phyloP scores from a whole-genome alignment of 1,140 invertebrate genomes.

The Pseudomyrmex pallidus region DNA sequence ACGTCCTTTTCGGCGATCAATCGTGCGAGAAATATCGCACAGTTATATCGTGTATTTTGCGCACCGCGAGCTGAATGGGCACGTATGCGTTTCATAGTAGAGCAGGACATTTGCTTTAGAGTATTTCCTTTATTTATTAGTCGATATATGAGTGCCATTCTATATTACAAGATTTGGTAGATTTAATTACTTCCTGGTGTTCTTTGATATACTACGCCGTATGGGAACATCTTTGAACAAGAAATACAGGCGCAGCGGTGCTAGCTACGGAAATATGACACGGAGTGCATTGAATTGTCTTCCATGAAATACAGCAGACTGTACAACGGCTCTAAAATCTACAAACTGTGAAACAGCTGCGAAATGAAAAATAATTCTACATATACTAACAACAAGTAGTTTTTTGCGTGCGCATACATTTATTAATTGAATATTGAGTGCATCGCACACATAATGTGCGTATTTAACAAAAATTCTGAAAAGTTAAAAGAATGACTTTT shows the following conservation, averaged over 20 bases:
- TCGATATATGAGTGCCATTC: not conserved
- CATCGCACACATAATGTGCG: not conserved
- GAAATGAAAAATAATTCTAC: not conserved
- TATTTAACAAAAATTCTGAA: conserved; percentile 22
- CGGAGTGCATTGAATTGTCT: conserved; percentile 33
- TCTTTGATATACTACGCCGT: conserved; percentile 33
- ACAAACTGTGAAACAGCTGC: not conserved
- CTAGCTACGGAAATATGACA: conserved; percentile 30
- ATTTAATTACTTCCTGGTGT: conserved; percentile 24
- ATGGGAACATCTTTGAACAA: conserved; percentile 7
- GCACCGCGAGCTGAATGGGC: no score
- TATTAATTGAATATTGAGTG: not conserved
- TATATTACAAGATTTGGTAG: not conserved
- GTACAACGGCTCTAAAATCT: conserved; percentile 1
- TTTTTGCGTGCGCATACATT: not conserved
- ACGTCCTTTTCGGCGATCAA: no score
- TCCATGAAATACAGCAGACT: not conserved
- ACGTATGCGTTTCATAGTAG: not conserved
- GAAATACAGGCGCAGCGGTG: conserved; percentile 10
- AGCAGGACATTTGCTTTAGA: not conserved
- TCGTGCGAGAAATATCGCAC: no score
- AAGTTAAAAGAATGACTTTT: not conserved
- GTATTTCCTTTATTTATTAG: not conserved
- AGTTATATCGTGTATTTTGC: no score
- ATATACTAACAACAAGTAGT: not conserved